phyloP scores from a whole-genome alignment of 35 echinoderm and acorn worm species.

The Eucidaris tribuloides region DNA sequence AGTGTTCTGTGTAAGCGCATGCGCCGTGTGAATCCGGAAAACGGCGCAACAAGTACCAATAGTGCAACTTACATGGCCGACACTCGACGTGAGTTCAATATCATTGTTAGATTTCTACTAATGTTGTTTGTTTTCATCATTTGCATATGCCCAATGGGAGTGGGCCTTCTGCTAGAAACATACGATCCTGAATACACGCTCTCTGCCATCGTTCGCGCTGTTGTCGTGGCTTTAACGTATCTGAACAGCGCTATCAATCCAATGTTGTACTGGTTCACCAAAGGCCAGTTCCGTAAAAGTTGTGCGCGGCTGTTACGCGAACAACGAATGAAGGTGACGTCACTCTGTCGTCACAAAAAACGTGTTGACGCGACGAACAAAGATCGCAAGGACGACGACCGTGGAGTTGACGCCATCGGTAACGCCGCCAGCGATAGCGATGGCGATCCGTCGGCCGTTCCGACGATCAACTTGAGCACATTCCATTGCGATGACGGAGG shows the following conservation, averaged over 20 bases:
- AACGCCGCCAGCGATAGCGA: neutral
- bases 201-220: neutral
- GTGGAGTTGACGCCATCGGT: neutral
- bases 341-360: neutral
- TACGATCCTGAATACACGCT: neutral
- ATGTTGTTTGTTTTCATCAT: neutral
- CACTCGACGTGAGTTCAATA: neutral
- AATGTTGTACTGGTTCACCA: neutral
- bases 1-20: neutral
- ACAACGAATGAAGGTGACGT: neutral
- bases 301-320: neutral
- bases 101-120: neutral
- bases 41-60: too few relatives aligned
- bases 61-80: too few relatives aligned
- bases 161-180: neutral
- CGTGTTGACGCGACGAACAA: neutral
- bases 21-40: neutral
- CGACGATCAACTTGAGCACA: neutral
- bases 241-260: constrained; percentile 19
- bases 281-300: neutral
- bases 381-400: neutral
- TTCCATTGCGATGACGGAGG: constrained; percentile 2
- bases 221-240: neutral
- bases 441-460: neutral
- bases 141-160: neutral